Percentiles rank a stretch among this genome's conserved stretches.
Conservation (phyloP, 2,888 invertebrate genomes). For the Drosophila sordidula region DNA sequence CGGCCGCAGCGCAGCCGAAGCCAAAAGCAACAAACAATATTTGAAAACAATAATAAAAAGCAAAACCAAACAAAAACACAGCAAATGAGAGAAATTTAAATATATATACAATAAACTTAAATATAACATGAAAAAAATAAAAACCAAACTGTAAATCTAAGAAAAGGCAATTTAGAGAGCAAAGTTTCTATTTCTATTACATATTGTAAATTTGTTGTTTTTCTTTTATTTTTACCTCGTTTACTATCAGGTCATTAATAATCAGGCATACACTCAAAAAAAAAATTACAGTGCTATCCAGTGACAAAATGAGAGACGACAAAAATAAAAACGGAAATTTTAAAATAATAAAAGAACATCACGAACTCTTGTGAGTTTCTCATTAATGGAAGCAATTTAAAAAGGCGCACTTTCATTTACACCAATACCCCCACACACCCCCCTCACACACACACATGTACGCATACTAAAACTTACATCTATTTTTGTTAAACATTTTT, state of each 20-base stretch:
- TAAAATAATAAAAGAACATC: slow-evolving; percentile 31
- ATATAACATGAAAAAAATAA: slow-evolving; percentile 10
- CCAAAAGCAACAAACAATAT: slow-evolving; percentile 74
- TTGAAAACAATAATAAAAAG: slow-evolving; percentile 41
- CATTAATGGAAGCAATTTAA: slow-evolving; percentile 25
- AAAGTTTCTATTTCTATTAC: slow-evolving; percentile 57
- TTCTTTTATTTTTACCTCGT: slow-evolving; percentile 10
- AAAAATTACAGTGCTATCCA: slow-evolving; percentile 47
- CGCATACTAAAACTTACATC: slow-evolving; percentile 21
- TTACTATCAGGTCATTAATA: slow-evolving; percentile 25
- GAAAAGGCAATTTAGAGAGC: slow-evolving; percentile 52
- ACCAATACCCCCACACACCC: slow-evolving; percentile 24
- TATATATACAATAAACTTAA: slow-evolving; percentile 30
- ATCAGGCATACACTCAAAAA: slow-evolving; percentile 6
- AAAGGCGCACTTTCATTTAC: slow-evolving; percentile 37
- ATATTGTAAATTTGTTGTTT: slow-evolving; percentile 54
- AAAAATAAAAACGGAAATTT: slow-evolving; percentile 8
- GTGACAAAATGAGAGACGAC: slow-evolving; percentile 33
- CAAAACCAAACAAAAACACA: slow-evolving; percentile 41
- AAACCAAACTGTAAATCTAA: slow-evolving; percentile 58
- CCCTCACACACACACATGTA: slow-evolving; percentile 16
- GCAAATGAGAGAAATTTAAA: slow-evolving; percentile 34
- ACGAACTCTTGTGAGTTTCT: slow-evolving; percentile 36
- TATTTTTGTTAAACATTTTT: slow-evolving; percentile 64
- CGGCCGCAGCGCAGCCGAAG: slow-evolving; percentile 64